Evolutionary conservation across 2,888 invertebrate species (phyloP).

Genomic region (Brachycybe producta): DNA sequence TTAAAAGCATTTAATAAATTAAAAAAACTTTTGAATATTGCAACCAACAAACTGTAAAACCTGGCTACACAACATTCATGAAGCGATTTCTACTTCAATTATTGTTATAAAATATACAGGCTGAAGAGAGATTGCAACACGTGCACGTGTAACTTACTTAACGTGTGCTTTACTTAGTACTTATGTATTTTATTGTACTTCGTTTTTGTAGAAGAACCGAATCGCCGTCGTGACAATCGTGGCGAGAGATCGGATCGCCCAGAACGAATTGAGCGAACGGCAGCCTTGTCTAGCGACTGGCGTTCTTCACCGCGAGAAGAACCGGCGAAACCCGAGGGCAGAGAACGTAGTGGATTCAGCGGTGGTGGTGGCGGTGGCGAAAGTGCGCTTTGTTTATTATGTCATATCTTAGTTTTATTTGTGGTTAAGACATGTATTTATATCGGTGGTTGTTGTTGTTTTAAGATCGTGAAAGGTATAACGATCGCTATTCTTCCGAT

Average conservation of each 20-base stretch:
- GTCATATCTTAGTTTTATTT: constrained; percentile 37
- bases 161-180: neutral
- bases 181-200: neutral
- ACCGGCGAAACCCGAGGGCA: constrained; percentile 17
- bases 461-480: constrained; percentile 38
- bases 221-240: constrained; percentile 47
- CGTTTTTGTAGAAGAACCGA: constrained; percentile 3
- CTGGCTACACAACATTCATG: no score
- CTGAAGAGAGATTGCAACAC: no score
- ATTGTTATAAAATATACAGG: no score
- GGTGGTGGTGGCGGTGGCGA: constrained; percentile 8
- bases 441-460: constrained; percentile 30
- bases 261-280: constrained; percentile 44
- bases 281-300: constrained; percentile 73
- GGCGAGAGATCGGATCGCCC: constrained; percentile 27
- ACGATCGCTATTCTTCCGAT: constrained; percentile 29
- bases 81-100: no score
- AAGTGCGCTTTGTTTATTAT: no score
- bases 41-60: no score
- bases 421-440: constrained; percentile 29
- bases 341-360: constrained; percentile 22
- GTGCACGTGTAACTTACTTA: no score
- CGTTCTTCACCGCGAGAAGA: constrained; percentile 42
- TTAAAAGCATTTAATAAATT: no score
- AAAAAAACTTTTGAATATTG: no score